A percentile compares a stretch with the other conserved stretches of the same genome.
These are phyloP conservation scores for Poeciliopsis retropinna DNA, from an alignment of 2,113 vertebrate genomes.

Conservation along the genomic window DNA sequence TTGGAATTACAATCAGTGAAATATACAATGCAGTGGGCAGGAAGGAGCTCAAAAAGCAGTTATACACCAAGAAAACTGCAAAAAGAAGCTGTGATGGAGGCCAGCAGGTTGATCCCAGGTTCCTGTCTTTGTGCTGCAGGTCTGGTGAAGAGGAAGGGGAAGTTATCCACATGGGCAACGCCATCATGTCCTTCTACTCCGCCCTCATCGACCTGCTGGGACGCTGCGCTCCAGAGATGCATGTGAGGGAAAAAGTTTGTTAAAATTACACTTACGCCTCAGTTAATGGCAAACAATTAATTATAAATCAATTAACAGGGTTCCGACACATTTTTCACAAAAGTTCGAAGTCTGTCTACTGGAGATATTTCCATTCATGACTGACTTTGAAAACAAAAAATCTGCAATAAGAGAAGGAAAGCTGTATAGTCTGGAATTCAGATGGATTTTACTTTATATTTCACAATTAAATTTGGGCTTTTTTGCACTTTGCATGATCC, in stretches of 20 bases:
- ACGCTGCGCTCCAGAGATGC: constrained; percentile 97
- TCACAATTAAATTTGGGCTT: no score
- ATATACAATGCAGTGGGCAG: background rate
- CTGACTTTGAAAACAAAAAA: no score
- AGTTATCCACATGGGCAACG: constrained; percentile 93
- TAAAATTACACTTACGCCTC: background rate
- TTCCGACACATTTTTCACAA: no score
- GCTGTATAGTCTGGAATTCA: no score
- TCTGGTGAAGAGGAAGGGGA: constrained; percentile 84
- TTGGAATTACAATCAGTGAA: constrained; percentile 40
- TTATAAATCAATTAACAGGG: background rate
- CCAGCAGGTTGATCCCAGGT: background rate
- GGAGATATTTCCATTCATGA: no score
- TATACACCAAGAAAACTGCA: constrained; percentile 1
- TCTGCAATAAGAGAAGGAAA: no score
- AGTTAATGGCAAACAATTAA: background rate
- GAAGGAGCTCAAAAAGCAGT: constrained; percentile 16
- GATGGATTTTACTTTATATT: no score
- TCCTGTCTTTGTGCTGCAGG: constrained; percentile 70
- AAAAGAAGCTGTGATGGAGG: no score
- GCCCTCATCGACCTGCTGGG: constrained; percentile 96
- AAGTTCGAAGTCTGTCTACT: no score
- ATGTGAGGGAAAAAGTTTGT: constrained; percentile 86
- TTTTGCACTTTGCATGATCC: no score
- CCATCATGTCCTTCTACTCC: constrained; percentile 98